Conservation (phyloP, 2,888 invertebrate genomes). For the Lordiphosa fenestrarum region DNA sequence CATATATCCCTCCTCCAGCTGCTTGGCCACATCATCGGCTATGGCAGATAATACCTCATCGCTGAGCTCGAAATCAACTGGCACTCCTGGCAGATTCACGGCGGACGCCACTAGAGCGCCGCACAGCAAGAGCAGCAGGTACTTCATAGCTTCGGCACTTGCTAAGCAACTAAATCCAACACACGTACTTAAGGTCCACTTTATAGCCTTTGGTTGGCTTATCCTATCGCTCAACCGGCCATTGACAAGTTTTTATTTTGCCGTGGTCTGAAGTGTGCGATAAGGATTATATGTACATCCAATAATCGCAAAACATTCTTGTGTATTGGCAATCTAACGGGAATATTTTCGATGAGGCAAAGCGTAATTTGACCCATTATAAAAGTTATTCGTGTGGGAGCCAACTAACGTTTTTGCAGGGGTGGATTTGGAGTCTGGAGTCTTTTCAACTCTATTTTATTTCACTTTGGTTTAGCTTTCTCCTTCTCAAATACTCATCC, state of each 20-base stretch:
- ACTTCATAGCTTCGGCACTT: constrained; percentile 41
- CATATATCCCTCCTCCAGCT: constrained; percentile 67
- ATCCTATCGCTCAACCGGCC: constrained; percentile 20
- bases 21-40: constrained; percentile 61
- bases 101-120: constrained; percentile 45
- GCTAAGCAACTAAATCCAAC: constrained; percentile 19
- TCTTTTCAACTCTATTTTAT: no score
- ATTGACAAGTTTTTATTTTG: constrained; percentile 17
- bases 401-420: no score
- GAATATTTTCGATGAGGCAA: no score
- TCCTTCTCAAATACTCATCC: no score
- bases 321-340: no score
- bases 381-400: no score
- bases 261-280: constrained; percentile 18
- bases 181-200: constrained; percentile 23
- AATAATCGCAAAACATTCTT: no score
- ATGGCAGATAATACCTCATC: constrained; percentile 65
- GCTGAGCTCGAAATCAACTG: constrained; percentile 49
- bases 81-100: constrained; percentile 60
- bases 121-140: constrained; percentile 40
- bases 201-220: constrained; percentile 44
- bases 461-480: no score
- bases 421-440: no score
- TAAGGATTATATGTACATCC: constrained; percentile 17
- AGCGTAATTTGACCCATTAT: no score